Percentiles rank a stretch among this genome's conserved stretches.
Evolutionary conservation across 2,888 invertebrate species (phyloP).

Genomic region (Nemotelus nigrinus): DNA sequence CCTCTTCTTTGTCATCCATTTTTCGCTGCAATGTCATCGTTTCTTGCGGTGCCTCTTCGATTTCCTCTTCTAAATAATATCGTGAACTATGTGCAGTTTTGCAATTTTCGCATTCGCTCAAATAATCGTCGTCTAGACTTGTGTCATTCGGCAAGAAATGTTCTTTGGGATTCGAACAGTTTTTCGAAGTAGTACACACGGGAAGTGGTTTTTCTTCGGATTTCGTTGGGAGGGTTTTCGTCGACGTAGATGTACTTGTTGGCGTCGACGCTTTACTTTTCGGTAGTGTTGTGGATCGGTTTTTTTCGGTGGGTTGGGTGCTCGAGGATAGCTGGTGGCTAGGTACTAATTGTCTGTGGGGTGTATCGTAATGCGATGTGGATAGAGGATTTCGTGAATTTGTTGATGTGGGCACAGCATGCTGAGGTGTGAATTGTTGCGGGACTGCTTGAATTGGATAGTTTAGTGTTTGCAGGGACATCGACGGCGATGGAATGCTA

Average conservation of each 20-base stretch:
- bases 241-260: slow-evolving; percentile 2
- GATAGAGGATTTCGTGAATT: background rate
- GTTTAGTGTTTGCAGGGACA: slow-evolving; percentile 30
- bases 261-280: slow-evolving; percentile 32
- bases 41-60: slow-evolving; percentile 69
- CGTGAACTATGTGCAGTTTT: slow-evolving; percentile 79
- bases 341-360: background rate
- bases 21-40: slow-evolving; percentile 76
- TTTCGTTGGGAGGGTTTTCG: slow-evolving; percentile 5
- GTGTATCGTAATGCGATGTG: slow-evolving; percentile 12
- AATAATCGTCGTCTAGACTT: slow-evolving; percentile 74
- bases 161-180: slow-evolving; percentile 64
- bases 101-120: slow-evolving; percentile 87
- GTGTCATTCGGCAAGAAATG: slow-evolving; percentile 65
- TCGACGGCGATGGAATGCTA: slow-evolving; percentile 60
- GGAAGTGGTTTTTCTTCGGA: slow-evolving; percentile 58
- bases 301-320: slow-evolving; percentile 36
- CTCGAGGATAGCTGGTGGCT: background rate
- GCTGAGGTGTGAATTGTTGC: background rate
- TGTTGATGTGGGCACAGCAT: background rate
- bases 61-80: slow-evolving; percentile 70
- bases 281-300: slow-evolving; percentile 41
- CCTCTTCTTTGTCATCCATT: slow-evolving; percentile 64
- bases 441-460: slow-evolving; percentile 16
- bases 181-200: slow-evolving; percentile 65